Evolutionary conservation across 2,113 vertebrate species (phyloP), one percentile per base, ranked within the genome.

Genomic region (Bos indicus): DNA sequence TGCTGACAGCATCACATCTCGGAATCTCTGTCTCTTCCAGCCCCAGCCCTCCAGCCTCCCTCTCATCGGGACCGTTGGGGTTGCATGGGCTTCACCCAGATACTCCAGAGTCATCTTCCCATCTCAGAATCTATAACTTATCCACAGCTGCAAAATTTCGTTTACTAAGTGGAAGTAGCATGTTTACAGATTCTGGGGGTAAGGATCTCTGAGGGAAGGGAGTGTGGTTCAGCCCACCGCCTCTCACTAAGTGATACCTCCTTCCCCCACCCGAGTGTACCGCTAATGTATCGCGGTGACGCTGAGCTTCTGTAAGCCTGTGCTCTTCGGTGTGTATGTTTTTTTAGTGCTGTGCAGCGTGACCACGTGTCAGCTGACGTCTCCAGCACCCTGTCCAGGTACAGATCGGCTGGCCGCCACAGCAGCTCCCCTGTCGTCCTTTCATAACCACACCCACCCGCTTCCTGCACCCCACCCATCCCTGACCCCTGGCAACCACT

Each of bases 291-390:
- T 36, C 21, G 26, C 1, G 36, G 81, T 51, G n/a, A 15, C 17
- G 40, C 48, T 30, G 19, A 19, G 28, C 28, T 46, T 56, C 12
- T 64, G 15, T 16, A 26, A 3, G 11, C 19, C 15, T 15, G 6
- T 5, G 0, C 48, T 19, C 28, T 3, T 60, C 26, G 3, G n/a
- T 13, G 46, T 88, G 84, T 16, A 0, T 33, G n/a, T 64, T 15
- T 51, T 3, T 59, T 46, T 28, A 19, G 17, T 16, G 40, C 46
- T 36, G 5, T 26, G 52, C 36, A 9, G 3, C 28, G 7, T n/a
- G 26, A 8, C 30, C 62, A 2, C 2, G 0, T n/a, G 51, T 13
- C 10, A 30, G 64, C 1, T 77, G 6, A 2, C 6, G 0, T 43
- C 26, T 56, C n/a, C 78, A 43, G 6, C n/a, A 6, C 26, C n/a